These are phyloP conservation scores for Chaetodon trifasciatus DNA, from an alignment of 2,797 vertebrate genomes.

Conservation along the genomic window DNA sequence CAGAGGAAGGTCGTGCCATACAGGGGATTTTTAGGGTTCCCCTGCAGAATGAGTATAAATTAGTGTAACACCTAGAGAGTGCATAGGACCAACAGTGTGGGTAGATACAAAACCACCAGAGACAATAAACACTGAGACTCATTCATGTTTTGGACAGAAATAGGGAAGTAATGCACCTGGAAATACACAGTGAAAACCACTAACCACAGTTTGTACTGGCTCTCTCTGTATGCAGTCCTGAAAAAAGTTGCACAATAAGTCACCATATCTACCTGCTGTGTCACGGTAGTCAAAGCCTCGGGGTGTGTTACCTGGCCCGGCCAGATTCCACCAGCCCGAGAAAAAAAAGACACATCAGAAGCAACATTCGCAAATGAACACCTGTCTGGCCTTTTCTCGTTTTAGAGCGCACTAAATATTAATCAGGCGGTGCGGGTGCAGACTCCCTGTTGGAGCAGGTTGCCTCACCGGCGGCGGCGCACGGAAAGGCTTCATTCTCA, in stretches of 20 bases:
- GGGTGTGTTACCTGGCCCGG: constrained; percentile 77
- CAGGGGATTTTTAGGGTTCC: not conserved
- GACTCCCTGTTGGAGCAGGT: constrained; percentile 34
- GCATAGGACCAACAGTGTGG: not conserved
- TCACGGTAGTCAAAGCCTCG: constrained; percentile 31
- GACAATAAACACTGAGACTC: no score
- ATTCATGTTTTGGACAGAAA: not conserved
- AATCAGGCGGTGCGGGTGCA: constrained; percentile 29
- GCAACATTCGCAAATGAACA: constrained; percentile 24
- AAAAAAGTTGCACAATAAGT: constrained; percentile 61
- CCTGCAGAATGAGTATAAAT: not conserved
- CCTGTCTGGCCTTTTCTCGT: not conserved
- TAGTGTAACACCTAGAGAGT: not conserved
- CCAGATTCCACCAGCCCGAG: constrained; percentile 71
- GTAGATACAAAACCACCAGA: not conserved
- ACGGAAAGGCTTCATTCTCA: constrained; percentile 29
- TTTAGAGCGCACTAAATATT: constrained; percentile 57
- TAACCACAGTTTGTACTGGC: not conserved
- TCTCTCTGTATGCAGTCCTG: not conserved
- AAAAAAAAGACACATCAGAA: constrained; percentile 4
- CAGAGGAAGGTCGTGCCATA: not conserved
- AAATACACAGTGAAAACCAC: not conserved
- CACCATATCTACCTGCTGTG: constrained; percentile 45
- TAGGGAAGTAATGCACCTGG: not conserved
- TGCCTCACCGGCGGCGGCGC: constrained; percentile 30